Conservation (phyloP, 2,113 vertebrate species). For the Chionomys nivalis region DNA sequence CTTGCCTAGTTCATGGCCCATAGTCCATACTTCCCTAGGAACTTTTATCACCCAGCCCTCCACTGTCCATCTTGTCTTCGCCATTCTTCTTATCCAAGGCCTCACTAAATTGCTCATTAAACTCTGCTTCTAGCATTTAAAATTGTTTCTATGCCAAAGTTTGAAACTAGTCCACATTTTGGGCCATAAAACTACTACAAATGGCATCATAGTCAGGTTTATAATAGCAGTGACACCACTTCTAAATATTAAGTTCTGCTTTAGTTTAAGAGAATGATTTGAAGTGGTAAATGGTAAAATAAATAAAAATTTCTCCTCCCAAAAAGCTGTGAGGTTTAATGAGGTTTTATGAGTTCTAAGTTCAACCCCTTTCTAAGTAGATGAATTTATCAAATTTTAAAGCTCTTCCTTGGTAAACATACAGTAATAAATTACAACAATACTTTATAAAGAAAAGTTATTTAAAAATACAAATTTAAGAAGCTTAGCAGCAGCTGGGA, state of each 20-base stretch:
- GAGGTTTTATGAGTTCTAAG: background rate
- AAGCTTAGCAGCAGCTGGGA: background rate
- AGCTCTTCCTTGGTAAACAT: background rate
- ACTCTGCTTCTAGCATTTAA: background rate
- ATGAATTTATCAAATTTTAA: conserved; percentile 32
- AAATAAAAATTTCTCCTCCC: background rate
- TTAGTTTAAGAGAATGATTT: background rate
- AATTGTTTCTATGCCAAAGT: background rate
- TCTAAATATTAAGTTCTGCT: background rate
- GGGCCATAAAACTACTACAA: background rate
- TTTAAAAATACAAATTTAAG: conserved; percentile 46
- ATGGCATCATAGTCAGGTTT: background rate
- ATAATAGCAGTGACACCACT: background rate
- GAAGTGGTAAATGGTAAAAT: background rate
- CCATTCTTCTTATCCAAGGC: no score
- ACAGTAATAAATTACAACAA: conserved; percentile 33
- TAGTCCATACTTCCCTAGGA: background rate
- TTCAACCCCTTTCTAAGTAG: background rate
- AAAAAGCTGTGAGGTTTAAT: background rate
- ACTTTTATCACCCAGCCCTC: background rate
- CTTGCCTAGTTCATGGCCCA: background rate
- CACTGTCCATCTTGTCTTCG: background rate
- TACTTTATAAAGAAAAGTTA: background rate
- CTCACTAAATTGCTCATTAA: background rate
- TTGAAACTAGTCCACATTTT: background rate